phyloP scores from a whole-genome alignment of 2,888 invertebrate species.

The Megalurothrips usitatus region DNA sequence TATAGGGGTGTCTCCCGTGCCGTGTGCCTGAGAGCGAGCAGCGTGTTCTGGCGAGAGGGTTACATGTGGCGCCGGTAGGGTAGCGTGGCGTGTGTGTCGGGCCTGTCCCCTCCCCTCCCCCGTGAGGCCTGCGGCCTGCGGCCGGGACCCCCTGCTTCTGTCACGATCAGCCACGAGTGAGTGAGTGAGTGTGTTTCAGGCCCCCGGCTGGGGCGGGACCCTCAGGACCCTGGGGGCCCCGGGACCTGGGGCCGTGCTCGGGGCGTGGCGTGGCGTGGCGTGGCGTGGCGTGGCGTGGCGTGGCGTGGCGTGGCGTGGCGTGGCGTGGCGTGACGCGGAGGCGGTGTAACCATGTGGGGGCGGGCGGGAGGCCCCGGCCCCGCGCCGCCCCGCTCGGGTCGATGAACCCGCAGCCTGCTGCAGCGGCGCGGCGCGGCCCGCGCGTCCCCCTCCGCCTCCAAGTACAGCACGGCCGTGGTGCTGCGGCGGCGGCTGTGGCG shows the following conservation, averaged over 20 bases:
- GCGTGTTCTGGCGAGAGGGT: background rate
- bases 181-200: background rate
- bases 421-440: too few species aligned
- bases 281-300: background rate
- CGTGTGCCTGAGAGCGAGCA: background rate
- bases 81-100: background rate
- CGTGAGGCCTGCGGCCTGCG: background rate
- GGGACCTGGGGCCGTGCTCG: too few species aligned
- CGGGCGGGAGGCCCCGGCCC: background rate
- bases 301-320: background rate
- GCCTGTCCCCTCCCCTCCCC: too few species aligned
- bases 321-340: background rate
- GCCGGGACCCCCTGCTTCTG: background rate
- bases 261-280: background rate
- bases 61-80: background rate
- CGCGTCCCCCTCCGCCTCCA: background rate
- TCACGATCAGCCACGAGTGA: background rate
- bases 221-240: too few species aligned
- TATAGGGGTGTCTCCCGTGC: too few species aligned
- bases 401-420: background rate
- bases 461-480: background rate
- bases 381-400: background rate
- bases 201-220: background rate
- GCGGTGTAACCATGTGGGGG: background rate
- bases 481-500: background rate